These are phyloP conservation scores for Drosophila pallidifrons DNA, from an alignment of 1,140 invertebrate species.

Conservation along the genomic window DNA sequence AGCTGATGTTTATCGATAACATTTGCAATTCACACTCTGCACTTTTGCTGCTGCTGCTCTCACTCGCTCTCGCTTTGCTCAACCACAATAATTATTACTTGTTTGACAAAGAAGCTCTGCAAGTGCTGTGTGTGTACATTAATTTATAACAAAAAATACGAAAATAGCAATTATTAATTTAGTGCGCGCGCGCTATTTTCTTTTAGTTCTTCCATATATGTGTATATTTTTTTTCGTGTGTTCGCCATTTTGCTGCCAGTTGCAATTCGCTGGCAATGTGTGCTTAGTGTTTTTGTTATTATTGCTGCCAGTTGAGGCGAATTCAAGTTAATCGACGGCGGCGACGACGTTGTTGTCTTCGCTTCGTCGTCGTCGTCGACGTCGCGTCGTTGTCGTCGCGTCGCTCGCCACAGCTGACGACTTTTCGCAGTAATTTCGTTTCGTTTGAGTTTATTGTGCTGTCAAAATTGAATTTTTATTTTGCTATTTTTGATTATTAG, in stretches of 20 bases:
- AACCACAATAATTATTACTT: not conserved
- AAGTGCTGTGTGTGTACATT: slow-evolving; percentile 11
- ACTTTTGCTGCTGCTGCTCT: not conserved
- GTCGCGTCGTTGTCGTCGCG: slow-evolving; percentile 9
- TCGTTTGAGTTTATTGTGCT: not conserved
- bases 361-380: slow-evolving; percentile 5
- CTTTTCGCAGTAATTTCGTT: slow-evolving; percentile 29
- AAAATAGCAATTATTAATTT: no score
- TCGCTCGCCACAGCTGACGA: slow-evolving; percentile 43
- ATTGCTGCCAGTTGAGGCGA: slow-evolving; percentile 23
- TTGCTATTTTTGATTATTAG: no score
- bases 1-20: slow-evolving; percentile 50
- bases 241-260: slow-evolving; percentile 4
- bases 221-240: slow-evolving; percentile 18
- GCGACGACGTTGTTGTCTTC: slow-evolving; percentile 16
- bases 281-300: slow-evolving; percentile 37
- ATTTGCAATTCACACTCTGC: slow-evolving; percentile 4
- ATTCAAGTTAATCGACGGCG: slow-evolving; percentile 21
- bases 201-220: not conserved
- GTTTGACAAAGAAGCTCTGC: not conserved
- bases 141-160: not conserved
- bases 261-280: slow-evolving; percentile 44
- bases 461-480: not conserved
- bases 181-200: slow-evolving; percentile 58
- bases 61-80: no score